Base-by-base conservation (phyloP, 2,113 vertebrate species). In the Dermatemys mawii region DNA sequence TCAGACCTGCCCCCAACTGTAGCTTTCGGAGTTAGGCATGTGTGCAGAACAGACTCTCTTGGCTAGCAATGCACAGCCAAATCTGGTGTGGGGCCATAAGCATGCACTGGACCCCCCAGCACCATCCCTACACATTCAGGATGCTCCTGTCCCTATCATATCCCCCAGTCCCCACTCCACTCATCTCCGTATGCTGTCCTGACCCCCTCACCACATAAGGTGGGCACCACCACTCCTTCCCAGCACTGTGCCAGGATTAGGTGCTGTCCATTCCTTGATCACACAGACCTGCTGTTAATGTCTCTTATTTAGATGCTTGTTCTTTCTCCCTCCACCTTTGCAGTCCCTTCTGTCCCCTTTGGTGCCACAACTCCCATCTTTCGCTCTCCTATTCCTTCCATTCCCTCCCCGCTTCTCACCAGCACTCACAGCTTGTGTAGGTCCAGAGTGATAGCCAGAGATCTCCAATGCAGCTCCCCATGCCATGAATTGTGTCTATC, bases 1-100 rank as follows among this genome's bases (percentile, higher is more conserved):
- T 22, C n/a, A 90, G 38, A 73, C 49, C 90, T 6, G 21, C 70
- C 73, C 41, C 78, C 27, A 38, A 46, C 44, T 89, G 38, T 78
- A 88, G 46, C 10, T 95, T 90, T 57, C 41, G 7, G 11, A 51
- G 24, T 86, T 44, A 57, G 53, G n/a, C n/a, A 35, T 1, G 11
- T 16, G 21, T 19, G 78, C 38, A 87, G 50, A 46, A 17, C 57
- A 38, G 3, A 41, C 29, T 22, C 51, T 44, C 21, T 76, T 4
- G 3, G 8, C 13, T 73, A 5, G 1, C 70, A 70, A 21, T 2
- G 0, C 2, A 44, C 4, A 48, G 46, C 16, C 13, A 81, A 78
- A 38, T 17, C 50, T 78, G 41, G n/a, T 6, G n/a, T 38, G 1
- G 10, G 35, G 35, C 1, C 41, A 90, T 48, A 29, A 0, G 3